Base-by-base conservation (phyloP, 1,140 invertebrate genomes). In the Bicyclus anynana region DNA sequence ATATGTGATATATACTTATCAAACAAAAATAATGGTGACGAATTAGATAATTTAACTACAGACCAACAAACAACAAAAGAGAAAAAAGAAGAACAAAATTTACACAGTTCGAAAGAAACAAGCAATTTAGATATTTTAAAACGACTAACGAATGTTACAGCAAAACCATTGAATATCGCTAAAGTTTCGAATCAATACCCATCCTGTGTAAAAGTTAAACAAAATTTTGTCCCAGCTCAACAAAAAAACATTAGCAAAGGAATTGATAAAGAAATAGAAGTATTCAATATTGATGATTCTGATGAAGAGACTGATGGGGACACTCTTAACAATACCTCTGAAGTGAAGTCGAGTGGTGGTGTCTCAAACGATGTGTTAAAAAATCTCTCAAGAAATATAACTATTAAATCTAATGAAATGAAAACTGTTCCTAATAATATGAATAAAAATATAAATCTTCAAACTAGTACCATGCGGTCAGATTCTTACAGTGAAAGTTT, bases 211-310 rank as follows among this genome's bases (percentile, higher is more conserved):
- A 54, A 54, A 21, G 42, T n/a, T 10, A 7, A 35, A 1, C 27
- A 27, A 27, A 26, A 2, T 47, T 12, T 29, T 29, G 18, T 20
- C 12, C 27, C 16, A 29, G 13, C 16, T 6, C 17, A 20, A 5
- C 18, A 23, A n/a, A 16, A 49, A 57, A 42, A 50, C 13, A 29
- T 21, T n/a, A 14, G 53, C 14, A 63, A 72, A 51, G 53, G 65
- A 49, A 62, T 62, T 37, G 55, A 74, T 21, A 53, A 81, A 54
- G 69, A 80, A 44, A 68, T 83, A 53, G 84, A 87, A 70, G 77
- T 83, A 55, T 83, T 73, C 56, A 78, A 82, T 52, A 78, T 87
- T 61, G 84, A 87, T 61, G 84, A 87, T 57, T 84, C 84, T 55
- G 84, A 87, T 63, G 80, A 62, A 49, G 55, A 65, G 53, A 72